phyloP scores from a whole-genome alignment of 2,113 vertebrate species.

The Nothobranchius kuhntae region DNA sequence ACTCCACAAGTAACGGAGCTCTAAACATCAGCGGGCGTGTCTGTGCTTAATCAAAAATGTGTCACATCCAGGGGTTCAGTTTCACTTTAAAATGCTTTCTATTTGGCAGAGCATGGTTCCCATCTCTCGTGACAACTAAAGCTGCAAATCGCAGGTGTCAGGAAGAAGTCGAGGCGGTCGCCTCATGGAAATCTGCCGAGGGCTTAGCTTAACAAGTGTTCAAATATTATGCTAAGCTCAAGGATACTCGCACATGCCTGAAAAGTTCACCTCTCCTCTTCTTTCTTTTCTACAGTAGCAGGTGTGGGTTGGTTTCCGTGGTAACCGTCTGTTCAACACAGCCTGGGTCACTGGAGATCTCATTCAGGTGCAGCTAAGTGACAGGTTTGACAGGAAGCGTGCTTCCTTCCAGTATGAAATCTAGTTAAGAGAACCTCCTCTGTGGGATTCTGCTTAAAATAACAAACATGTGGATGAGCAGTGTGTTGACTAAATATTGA shows the following conservation, averaged over 20 bases:
- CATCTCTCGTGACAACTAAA: constrained; percentile 32
- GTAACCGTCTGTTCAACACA: constrained; percentile 56
- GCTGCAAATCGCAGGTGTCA: constrained; percentile 66
- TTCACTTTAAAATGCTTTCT: too few relatives aligned
- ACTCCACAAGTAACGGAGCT: too few relatives aligned
- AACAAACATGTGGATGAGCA: not conserved
- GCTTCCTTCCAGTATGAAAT: constrained; percentile 23
- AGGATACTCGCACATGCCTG: constrained; percentile 67
- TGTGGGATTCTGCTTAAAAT: constrained; percentile 2
- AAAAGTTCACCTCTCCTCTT: constrained; percentile 60
- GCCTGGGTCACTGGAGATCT: constrained; percentile 48
- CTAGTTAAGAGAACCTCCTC: constrained; percentile 3
- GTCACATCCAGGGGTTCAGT: too few relatives aligned
- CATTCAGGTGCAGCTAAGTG: constrained; percentile 60
- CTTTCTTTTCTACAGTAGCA: constrained; percentile 53
- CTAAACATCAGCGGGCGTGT: too few relatives aligned
- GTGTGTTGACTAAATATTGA: too few relatives aligned
- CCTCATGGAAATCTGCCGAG: constrained; percentile 55
- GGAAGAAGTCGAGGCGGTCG: constrained; percentile 19
- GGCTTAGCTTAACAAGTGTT: constrained; percentile 72
- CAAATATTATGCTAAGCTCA: constrained; percentile 73
- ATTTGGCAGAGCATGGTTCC: constrained; percentile 24
- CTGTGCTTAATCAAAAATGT: too few relatives aligned
- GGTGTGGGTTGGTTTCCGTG: constrained; percentile 73
- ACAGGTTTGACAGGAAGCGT: constrained; percentile 45